Conservation (phyloP, 2,888 invertebrate species). For the Metellina segmentata region DNA sequence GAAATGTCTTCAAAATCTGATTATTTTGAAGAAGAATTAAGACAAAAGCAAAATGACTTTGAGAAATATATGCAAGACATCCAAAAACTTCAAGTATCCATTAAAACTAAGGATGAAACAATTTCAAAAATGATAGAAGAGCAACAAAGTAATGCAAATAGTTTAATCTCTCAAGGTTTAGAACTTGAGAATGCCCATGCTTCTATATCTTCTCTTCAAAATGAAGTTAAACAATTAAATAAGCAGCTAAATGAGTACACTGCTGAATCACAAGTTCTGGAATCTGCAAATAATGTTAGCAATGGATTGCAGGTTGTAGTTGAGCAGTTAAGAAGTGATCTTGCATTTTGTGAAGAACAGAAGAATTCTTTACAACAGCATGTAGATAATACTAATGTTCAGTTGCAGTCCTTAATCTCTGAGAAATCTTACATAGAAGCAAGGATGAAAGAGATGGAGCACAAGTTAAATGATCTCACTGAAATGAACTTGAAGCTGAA, state of each 20-base stretch:
- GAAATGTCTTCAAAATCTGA: neutral
- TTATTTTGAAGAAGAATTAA: neutral
- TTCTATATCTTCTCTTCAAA: conserved; percentile 15
- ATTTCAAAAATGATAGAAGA: conserved; percentile 26
- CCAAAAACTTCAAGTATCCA: neutral
- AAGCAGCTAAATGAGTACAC: conserved; percentile 18
- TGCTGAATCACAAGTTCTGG: conserved; percentile 37
- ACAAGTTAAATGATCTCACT: conserved; percentile 37
- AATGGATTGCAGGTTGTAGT: conserved; percentile 46
- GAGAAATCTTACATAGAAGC: conserved; percentile 35
- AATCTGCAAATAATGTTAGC: conserved; percentile 52
- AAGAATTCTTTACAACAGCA: conserved; percentile 53
- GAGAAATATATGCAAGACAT: neutral
- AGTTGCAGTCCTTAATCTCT: conserved; percentile 4
- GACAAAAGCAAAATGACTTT: conserved; percentile 8
- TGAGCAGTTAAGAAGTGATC: conserved; percentile 13
- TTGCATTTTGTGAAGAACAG: conserved; percentile 36
- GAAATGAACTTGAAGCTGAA: conserved; percentile 35
- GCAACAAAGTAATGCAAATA: neutral
- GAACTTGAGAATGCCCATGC: conserved; percentile 16
- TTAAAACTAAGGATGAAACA: conserved; percentile 23
- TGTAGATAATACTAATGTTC: conserved; percentile 36
- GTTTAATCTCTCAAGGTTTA: neutral
- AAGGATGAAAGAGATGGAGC: conserved; percentile 25
- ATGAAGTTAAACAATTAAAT: conserved; percentile 30